Conservation (phyloP, 2,113 vertebrate genomes). For the Prunella fulvescens region DNA sequence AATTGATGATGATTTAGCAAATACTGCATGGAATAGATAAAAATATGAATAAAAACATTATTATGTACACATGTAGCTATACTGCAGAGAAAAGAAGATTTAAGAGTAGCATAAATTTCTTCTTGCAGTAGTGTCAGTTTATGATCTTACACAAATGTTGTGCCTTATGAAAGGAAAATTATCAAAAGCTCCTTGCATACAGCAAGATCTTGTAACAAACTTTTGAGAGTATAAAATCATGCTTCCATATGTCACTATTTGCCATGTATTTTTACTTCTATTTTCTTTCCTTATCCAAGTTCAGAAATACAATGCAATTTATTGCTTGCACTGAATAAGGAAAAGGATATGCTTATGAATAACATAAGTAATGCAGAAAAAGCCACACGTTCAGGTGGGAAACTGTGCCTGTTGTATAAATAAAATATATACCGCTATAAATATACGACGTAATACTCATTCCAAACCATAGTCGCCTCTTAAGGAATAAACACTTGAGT, state of each 20-base stretch:
- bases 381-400: conserved; percentile 10
- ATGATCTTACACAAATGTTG: background rate
- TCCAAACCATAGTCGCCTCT: conserved; percentile 24
- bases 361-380: conserved; percentile 40
- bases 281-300: background rate
- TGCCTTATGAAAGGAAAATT: background rate
- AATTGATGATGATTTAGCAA: conserved; percentile 35
- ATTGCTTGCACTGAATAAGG: background rate
- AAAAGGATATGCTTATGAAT: background rate
- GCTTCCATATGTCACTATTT: background rate
- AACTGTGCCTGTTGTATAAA: conserved; percentile 47
- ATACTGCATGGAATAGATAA: background rate
- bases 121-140: background rate
- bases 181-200: background rate
- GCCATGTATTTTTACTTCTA: background rate
- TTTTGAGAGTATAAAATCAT: background rate
- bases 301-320: background rate
- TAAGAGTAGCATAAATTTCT: background rate
- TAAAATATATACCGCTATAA: conserved; percentile 59
- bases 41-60: conserved; percentile 18
- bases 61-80: background rate
- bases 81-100: conserved; percentile 14
- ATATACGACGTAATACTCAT: conserved; percentile 48
- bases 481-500: conserved; percentile 65
- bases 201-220: background rate